phyloP scores from a whole-genome alignment of 2,888 invertebrate genomes.

The Portevinia maculata region DNA sequence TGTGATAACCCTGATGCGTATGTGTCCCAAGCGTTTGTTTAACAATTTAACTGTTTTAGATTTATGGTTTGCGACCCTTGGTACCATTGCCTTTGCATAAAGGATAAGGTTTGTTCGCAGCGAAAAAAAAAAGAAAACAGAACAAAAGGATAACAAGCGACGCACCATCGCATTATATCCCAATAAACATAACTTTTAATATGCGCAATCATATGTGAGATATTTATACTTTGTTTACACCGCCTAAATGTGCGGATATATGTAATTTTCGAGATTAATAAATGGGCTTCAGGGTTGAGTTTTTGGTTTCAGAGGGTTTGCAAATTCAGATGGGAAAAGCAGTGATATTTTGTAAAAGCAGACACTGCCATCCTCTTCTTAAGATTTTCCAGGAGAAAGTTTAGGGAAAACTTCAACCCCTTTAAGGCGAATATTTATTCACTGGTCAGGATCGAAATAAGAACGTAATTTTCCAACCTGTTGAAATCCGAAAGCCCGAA shows the following conservation, averaged over 20 bases:
- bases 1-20: conserved; percentile 67
- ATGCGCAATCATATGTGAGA: conserved; percentile 75
- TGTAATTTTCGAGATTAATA: conserved; percentile 68
- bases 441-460: too few species aligned
- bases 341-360: too few species aligned
- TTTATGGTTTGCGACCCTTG: conserved; percentile 68
- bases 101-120: conserved; percentile 35
- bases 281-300: conserved; percentile 12
- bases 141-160: conserved; percentile 72
- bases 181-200: conserved; percentile 75
- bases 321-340: too few species aligned
- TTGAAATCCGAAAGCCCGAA: too few species aligned
- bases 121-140: conserved; percentile 2
- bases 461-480: too few species aligned
- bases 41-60: conserved; percentile 72
- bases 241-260: conserved; percentile 54
- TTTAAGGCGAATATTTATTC: too few species aligned
- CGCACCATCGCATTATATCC: conserved; percentile 73
- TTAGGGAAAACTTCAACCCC: too few species aligned
- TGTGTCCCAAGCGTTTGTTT: conserved; percentile 66
- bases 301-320: too few species aligned
- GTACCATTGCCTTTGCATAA: conserved; percentile 56
- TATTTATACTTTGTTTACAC: conserved; percentile 74
- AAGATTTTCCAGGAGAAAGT: too few species aligned
- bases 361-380: too few species aligned